A percentile compares a stretch with the other conserved stretches of the same genome.
Conservation (phyloP, 2,888 invertebrate genomes). For the Liodrosophila aerea region DNA sequence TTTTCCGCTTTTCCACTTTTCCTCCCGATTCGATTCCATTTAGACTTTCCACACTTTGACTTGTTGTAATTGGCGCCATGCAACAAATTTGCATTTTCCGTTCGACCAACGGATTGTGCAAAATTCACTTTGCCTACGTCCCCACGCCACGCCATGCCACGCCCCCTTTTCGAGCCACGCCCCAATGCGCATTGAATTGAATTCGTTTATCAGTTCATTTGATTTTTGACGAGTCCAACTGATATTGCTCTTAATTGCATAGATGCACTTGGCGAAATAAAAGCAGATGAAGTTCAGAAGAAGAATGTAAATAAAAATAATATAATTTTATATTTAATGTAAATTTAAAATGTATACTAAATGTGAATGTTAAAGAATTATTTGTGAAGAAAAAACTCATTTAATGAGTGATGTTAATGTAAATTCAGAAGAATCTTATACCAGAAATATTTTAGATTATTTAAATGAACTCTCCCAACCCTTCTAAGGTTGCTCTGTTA, state of each 20-base stretch:
- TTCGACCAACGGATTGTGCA: slow-evolving; percentile 39
- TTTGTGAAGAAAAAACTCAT: too few species aligned
- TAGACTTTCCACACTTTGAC: slow-evolving; percentile 13
- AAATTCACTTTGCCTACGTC: slow-evolving; percentile 46
- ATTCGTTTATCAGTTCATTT: slow-evolving; percentile 64
- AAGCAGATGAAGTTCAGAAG: too few species aligned
- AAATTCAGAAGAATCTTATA: too few species aligned
- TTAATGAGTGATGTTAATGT: too few species aligned
- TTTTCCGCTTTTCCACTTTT: slow-evolving; percentile 7
- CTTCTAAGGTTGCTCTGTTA: too few species aligned
- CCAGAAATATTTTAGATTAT: too few species aligned
- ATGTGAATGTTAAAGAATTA: too few species aligned
- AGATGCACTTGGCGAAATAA: slow-evolving; percentile 11
- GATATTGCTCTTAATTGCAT: slow-evolving; percentile 35
- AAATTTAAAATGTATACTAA: too few species aligned
- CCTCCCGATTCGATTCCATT: neutral
- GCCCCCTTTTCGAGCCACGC: slow-evolving; percentile 2
- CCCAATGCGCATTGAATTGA: slow-evolving; percentile 44
- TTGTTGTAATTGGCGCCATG: slow-evolving; percentile 50
- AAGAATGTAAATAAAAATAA: too few species aligned
- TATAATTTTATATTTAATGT: too few species aligned
- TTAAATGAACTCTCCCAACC: too few species aligned
- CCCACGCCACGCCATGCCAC: neutral
- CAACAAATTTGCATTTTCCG: slow-evolving; percentile 41
- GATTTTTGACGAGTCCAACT: slow-evolving; percentile 47